phyloP scores from a whole-genome alignment of 2,888 invertebrate genomes.

The Eupeodes latifasciatus region DNA sequence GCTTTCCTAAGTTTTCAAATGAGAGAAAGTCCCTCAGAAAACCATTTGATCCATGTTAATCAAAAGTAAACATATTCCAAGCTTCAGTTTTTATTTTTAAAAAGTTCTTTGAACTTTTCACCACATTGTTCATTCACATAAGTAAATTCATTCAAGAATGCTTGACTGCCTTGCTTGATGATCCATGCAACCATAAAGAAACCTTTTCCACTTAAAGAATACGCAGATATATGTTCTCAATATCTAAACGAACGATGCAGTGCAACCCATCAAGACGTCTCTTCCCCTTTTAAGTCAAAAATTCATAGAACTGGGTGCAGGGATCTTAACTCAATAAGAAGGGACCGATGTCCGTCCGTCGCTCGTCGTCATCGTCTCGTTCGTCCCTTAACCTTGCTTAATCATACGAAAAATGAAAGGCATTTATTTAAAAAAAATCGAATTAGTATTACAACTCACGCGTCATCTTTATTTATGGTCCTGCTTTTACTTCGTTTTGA shows the following conservation, averaged over 20 bases:
- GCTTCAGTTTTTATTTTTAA: neutral
- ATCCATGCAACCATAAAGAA: constrained; percentile 48
- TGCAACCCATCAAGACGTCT: neutral
- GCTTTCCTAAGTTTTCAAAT: too few species aligned
- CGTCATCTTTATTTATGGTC: constrained; percentile 33
- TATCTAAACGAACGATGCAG: constrained; percentile 20
- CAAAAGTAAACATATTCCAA: neutral
- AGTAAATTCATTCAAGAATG: constrained; percentile 36
- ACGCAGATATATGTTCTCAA: neutral
- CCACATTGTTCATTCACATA: constrained; percentile 14
- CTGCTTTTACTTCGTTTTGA: neutral
- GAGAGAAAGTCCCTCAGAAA: too few species aligned
- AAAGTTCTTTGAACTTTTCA: constrained; percentile 30
- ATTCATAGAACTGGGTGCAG: constrained; percentile 51
- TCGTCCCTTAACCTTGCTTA: neutral
- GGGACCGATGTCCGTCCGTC: constrained; percentile 1
- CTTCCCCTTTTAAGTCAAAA: constrained; percentile 10
- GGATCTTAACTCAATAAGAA: constrained; percentile 10
- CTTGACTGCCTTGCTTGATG: constrained; percentile 56
- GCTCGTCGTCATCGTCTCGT: too few species aligned
- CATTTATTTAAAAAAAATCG: constrained; percentile 11
- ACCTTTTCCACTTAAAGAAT: constrained; percentile 38
- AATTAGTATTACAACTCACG: constrained; percentile 65
- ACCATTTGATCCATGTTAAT: too few species aligned
- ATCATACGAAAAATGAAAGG: neutral